These are phyloP conservation scores for Ageneiosus marmoratus DNA, from an alignment of 2,113 vertebrate genomes.

Conservation along the genomic window DNA sequence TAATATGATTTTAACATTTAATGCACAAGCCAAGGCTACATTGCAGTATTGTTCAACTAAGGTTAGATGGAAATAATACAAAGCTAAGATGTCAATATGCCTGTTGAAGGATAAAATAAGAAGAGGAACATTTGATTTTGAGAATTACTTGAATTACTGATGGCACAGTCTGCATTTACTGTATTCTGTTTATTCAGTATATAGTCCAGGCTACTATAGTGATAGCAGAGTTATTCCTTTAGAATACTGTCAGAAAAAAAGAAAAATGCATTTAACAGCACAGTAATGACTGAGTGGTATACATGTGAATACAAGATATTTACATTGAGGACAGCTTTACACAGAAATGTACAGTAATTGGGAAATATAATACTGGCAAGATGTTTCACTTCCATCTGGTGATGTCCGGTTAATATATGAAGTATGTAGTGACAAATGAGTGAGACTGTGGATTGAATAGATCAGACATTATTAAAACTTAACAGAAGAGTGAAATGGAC, in stretches of 20 bases:
- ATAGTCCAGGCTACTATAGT: neutral
- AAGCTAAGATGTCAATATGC: neutral
- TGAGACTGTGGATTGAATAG: slow-evolving; percentile 35
- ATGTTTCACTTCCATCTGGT: slow-evolving; percentile 23
- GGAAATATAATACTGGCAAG: slow-evolving; percentile 35
- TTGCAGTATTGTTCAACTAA: neutral
- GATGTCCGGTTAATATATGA: slow-evolving; percentile 18
- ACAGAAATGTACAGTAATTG: slow-evolving; percentile 18
- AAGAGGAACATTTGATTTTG: neutral
- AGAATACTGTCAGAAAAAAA: slow-evolving; percentile 41
- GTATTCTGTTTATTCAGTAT: neutral
- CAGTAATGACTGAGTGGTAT: neutral
- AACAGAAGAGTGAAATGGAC: slow-evolving; percentile 27
- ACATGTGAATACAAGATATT: slow-evolving; percentile 16
- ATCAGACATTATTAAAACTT: slow-evolving; percentile 41
- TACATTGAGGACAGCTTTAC: neutral
- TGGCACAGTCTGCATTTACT: neutral
- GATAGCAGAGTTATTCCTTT: neutral
- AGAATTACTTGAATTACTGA: slow-evolving; percentile 36
- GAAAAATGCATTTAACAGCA: neutral
- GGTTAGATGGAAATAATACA: neutral
- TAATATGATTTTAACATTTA: neutral
- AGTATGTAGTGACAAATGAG: slow-evolving; percentile 22
- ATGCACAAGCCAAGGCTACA: neutral
- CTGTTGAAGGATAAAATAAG: slow-evolving; percentile 5